Evolutionary conservation across 2,888 invertebrate species (phyloP), one percentile per base, ranked within the genome.

Genomic region (Yponomeuta plumbellus): DNA sequence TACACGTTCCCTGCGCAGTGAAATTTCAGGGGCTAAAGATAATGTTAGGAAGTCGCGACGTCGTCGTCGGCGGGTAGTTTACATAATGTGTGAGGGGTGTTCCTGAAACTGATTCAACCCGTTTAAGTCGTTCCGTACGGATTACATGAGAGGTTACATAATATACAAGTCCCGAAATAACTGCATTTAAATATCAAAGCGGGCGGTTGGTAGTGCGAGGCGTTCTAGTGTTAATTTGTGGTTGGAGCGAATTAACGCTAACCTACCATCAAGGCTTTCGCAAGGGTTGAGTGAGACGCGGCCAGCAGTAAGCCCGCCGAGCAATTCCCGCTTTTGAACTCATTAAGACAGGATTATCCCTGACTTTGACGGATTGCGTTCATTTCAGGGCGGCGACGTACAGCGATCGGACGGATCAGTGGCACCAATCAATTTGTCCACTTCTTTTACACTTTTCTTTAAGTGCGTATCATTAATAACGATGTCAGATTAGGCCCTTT

Each of bases 341-440:
- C 87, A 87, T 88, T 88, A 85, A 80, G 79, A 71, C 73, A 73
- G 86, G 87, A 88, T 88, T 86, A 87, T 76, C 80, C 77, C 75
- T 83, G 86, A 88, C 87, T 85, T 86, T 89, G 88, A 88, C 78
- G 77, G 85, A 88, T 88, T 75, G 78, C 77, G 77, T 74, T 77
- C 79, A 81, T 84, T 84, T 75, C 71, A 74, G 75, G 72, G 71
- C 71, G 74, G 71, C 68, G 72, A 76, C 78, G 57, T 10, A 56
- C 57, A 52, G 56, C 52, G 75, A 82, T 82, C 80, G 76, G 81
- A 80, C 79, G 78, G 73, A 76, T 76, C 76, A 76, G 74, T 74
- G 74, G 73, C 73, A 77, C 78, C 78, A 81, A 85, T 81, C 83
- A 84, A 83, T 76, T 76, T 71, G 73, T 73, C 69, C 69, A 71